Percentiles rank a stretch among this genome's conserved stretches.
Evolutionary conservation across 2,113 vertebrate genomes (phyloP).

Genomic region (Mesocricetus auratus): DNA sequence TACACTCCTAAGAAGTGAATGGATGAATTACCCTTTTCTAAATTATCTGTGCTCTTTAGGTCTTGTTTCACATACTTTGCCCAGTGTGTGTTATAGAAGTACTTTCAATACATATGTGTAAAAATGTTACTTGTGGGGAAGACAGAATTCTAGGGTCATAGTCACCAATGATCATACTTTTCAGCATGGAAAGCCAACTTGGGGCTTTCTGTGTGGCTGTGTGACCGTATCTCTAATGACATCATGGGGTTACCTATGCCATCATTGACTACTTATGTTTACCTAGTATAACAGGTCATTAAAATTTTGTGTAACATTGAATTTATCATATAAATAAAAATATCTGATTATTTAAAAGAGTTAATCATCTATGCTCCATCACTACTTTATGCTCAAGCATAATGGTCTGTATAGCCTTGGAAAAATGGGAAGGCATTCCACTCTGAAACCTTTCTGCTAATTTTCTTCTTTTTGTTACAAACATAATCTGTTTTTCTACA

Average conservation of each 20-base stretch:
- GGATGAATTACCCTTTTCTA: neutral
- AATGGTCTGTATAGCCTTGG: neutral
- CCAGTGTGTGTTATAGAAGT: neutral
- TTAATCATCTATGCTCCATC: neutral
- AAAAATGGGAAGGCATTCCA: constrained; percentile 8
- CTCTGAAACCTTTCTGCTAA: constrained; percentile 10
- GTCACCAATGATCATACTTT: neutral
- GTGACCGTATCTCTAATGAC: neutral
- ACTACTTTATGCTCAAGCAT: neutral
- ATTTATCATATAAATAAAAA: constrained; percentile 50
- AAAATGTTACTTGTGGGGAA: neutral
- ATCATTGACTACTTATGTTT: constrained; percentile 50
- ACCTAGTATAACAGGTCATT: constrained; percentile 45
- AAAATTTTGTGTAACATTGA: constrained; percentile 49
- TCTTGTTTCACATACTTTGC: neutral
- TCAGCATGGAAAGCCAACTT: neutral
- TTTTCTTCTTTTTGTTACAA: constrained; percentile 16
- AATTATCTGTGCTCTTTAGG: neutral
- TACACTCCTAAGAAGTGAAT: neutral
- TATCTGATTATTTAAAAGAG: constrained; percentile 28
- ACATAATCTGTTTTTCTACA: constrained; percentile 8
- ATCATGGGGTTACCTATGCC: neutral
- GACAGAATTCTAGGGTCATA: neutral
- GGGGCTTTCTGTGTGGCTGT: constrained; percentile 17
- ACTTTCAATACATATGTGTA: neutral